phyloP scores from a whole-genome alignment of 2,888 invertebrate species.

The Ormyrus nitidulus region DNA sequence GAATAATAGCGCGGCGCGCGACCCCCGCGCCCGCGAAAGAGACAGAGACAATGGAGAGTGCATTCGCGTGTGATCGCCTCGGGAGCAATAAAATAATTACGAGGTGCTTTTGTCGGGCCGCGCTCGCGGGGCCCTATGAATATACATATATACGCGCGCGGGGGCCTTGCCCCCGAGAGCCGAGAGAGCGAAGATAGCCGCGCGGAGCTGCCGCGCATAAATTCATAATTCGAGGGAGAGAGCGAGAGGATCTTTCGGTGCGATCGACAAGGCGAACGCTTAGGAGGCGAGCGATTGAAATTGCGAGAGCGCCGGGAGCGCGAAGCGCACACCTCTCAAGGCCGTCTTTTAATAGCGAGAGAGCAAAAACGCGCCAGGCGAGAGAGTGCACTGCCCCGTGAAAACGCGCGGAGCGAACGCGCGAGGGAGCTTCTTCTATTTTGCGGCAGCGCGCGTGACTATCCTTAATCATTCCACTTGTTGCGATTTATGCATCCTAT shows the following conservation, averaged over 20 bases:
- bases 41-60: conserved; percentile 8
- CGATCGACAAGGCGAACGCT: neutral
- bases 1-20: conserved; percentile 23
- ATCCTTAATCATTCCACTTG: conserved; percentile 53
- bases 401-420: no score
- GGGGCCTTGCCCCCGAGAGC: neutral
- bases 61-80: conserved; percentile 8
- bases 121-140: conserved; percentile 14
- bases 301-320: neutral
- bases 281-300: no score
- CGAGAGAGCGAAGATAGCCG: no score
- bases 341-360: conserved; percentile 46
- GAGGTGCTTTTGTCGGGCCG: conserved; percentile 13
- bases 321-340: conserved; percentile 8
- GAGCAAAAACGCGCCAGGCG: conserved; percentile 1
- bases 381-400: neutral
- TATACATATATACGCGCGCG: conserved; percentile 30
- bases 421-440: neutral
- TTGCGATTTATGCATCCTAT: conserved; percentile 44
- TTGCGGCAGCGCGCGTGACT: conserved; percentile 27
- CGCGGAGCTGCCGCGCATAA: neutral
- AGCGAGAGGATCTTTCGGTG: neutral
- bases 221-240: conserved; percentile 11
- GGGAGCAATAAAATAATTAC: conserved; percentile 18
- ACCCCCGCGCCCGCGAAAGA: neutral